phyloP scores from a whole-genome alignment of 2,797 vertebrate species.

The Sebastolobus alascanus region DNA sequence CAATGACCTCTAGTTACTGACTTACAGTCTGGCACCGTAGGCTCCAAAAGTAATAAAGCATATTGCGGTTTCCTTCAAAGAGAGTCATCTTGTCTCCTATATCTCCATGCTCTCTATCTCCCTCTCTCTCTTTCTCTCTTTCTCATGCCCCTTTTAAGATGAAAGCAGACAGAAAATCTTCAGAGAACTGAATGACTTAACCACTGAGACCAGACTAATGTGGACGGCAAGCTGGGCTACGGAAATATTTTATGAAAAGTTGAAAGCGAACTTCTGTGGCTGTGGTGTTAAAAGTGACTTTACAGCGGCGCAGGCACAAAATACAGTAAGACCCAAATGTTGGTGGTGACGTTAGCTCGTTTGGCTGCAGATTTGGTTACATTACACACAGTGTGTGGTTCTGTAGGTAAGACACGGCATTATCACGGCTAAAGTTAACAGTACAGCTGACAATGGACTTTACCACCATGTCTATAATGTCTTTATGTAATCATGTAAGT shows the following conservation, averaged over 20 bases:
- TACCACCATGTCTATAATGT: not conserved
- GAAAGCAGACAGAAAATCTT: constrained; percentile 67
- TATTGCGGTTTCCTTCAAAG: constrained; percentile 46
- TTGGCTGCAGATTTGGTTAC: constrained; percentile 7
- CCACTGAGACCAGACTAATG: constrained; percentile 25
- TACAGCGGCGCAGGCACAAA: not conserved
- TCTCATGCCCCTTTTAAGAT: constrained; percentile 55
- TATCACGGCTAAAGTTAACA: not conserved
- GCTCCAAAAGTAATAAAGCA: constrained; percentile 60
- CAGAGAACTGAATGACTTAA: constrained; percentile 61
- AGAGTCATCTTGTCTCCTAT: constrained; percentile 16
- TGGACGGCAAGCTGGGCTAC: constrained; percentile 32
- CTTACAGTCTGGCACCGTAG: constrained; percentile 26
- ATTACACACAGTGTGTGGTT: constrained; percentile 1
- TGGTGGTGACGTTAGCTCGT: not conserved
- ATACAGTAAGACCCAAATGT: constrained; percentile 17
- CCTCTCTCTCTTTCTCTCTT: not conserved
- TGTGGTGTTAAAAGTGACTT: constrained; percentile 35
- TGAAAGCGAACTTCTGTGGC: constrained; percentile 46
- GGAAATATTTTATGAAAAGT: constrained; percentile 56
- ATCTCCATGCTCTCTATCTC: constrained; percentile 8
- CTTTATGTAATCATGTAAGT: not conserved
- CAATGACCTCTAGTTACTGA: constrained; percentile 67
- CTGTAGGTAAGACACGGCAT: not conserved
- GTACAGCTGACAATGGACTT: not conserved